Evolutionary conservation across 2,113 vertebrate species (phyloP).

Genomic region (Heptranchias perlo): DNA sequence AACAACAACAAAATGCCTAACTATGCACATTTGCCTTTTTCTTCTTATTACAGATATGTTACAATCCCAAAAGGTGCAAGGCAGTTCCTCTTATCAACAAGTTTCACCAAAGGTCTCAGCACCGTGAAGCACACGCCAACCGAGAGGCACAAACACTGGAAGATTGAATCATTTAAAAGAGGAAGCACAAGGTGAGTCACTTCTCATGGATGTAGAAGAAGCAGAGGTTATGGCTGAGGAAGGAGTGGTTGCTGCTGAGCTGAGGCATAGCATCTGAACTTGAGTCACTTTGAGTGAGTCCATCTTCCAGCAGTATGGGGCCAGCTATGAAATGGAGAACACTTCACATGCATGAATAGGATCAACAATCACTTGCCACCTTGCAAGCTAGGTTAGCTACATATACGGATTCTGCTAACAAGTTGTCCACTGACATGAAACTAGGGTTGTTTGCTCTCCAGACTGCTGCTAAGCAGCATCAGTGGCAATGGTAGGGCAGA

Average conservation of each 20-base stretch:
- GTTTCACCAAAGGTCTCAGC: neutral
- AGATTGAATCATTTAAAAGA: neutral
- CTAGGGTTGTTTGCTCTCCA: too few relatives aligned
- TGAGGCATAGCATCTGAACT: too few relatives aligned
- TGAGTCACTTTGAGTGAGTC: too few relatives aligned
- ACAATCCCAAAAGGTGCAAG: neutral
- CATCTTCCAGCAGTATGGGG: too few relatives aligned
- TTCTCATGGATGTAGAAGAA: neutral
- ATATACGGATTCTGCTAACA: too few relatives aligned
- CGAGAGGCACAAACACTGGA: neutral
- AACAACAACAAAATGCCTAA: neutral
- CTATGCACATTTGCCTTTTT: neutral
- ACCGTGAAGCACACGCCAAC: neutral
- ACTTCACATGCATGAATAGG: neutral
- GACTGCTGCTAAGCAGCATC: too few relatives aligned
- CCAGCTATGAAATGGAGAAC: neutral
- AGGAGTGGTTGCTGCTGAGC: too few relatives aligned
- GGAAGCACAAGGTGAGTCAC: neutral
- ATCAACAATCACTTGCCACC: neutral
- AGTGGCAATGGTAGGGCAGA: too few relatives aligned
- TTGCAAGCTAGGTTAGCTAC: neutral
- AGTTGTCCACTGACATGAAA: too few relatives aligned
- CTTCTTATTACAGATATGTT: neutral
- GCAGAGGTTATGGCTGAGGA: too few relatives aligned
- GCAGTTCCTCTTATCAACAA: neutral